Percentiles rank a stretch among this genome's conserved stretches.
Conservation (phyloP, 2,113 vertebrate genomes). For the Meles meles region DNA sequence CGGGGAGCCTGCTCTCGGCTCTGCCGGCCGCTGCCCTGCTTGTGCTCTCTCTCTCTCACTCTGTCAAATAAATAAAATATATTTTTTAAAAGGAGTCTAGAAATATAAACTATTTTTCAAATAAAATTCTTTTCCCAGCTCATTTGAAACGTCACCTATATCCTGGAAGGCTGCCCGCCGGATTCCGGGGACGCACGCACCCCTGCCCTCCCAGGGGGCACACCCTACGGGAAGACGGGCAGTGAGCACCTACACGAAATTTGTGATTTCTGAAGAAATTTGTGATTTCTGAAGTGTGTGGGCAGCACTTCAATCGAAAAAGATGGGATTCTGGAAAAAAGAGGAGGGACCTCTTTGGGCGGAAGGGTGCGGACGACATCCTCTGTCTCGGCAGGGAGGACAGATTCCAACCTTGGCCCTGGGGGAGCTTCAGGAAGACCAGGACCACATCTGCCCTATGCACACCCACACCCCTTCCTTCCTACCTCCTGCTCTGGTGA, state of each 20-base stretch:
- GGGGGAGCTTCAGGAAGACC: not conserved
- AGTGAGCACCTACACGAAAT: not conserved
- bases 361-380: not conserved
- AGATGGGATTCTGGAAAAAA: not conserved
- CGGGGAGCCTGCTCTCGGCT: too few relatives aligned
- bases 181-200: not conserved
- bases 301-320: not conserved
- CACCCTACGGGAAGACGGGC: accelerated
- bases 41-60: too few relatives aligned
- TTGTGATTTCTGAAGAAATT: accelerated
- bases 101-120: not conserved
- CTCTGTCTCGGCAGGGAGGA: not conserved
- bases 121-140: not conserved
- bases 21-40: too few relatives aligned
- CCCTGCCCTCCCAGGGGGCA: not conserved
- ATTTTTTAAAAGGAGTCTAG: not conserved
- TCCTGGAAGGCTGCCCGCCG: not conserved
- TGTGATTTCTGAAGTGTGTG: accelerated
- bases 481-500: not conserved
- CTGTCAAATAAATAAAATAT: too few relatives aligned
- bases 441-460: not conserved
- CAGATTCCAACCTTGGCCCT: accelerated
- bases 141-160: not conserved
- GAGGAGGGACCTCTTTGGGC: not conserved
- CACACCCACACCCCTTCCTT: not conserved